Evolutionary conservation across 1,140 invertebrate species (phyloP).

Genomic region (Bombus difficillimus): DNA sequence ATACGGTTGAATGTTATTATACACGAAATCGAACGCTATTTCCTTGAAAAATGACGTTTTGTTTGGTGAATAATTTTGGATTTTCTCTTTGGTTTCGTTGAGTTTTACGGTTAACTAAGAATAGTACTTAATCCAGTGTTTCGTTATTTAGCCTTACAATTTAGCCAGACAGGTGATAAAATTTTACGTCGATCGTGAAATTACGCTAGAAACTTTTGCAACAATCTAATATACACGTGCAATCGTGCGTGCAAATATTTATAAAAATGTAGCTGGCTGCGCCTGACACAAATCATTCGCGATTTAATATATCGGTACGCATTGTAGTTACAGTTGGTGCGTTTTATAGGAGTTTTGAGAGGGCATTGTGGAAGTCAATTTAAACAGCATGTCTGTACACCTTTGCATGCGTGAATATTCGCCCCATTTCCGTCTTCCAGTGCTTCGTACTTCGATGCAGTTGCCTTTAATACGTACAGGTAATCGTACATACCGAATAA

Average conservation of each 20-base stretch:
- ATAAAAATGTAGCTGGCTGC: not conserved
- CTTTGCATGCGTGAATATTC: not conserved
- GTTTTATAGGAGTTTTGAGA: not conserved
- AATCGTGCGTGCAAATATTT: not conserved
- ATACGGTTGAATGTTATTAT: no score
- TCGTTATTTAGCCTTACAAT: no score
- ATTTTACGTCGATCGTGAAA: no score
- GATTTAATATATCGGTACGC: slow-evolving; percentile 13
- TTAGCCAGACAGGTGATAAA: no score
- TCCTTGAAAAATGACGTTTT: no score
- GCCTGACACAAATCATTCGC: not conserved
- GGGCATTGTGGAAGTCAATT: not conserved
- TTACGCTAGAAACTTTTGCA: not conserved
- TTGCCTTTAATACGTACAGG: not conserved
- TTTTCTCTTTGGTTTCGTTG: no score
- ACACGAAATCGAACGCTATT: no score
- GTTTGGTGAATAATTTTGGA: no score
- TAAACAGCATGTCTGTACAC: not conserved
- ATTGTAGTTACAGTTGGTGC: not conserved
- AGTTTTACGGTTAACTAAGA: no score
- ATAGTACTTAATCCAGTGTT: no score
- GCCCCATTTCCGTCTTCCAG: not conserved
- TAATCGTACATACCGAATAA: not conserved
- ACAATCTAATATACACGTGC: not conserved
- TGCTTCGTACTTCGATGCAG: no score